Evolutionary conservation across 2,888 invertebrate species (phyloP), one percentile per base, ranked within the genome.

Genomic region (Stegana nigrithorax): DNA sequence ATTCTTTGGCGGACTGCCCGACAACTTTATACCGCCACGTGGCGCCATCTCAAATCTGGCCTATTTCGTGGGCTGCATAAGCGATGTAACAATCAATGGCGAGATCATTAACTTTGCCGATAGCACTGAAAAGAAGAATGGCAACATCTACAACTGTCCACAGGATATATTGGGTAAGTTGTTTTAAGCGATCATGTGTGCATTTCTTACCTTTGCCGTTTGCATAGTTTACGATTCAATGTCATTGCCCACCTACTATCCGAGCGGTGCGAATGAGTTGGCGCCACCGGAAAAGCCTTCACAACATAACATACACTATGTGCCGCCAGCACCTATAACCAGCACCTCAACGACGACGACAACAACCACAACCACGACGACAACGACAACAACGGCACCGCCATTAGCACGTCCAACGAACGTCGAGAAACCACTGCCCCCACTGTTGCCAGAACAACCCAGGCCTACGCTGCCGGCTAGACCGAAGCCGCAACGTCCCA

Each of bases 81-180:
- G 94, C 0, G 98, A 98, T 83, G 93, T 95, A 1, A 95, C 95
- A 0, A 87, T 97, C 58, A 96, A 97, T 81, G 93, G 93, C 1
- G 88, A 89, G 62, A 90, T 91, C 56, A 88, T 94, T 53, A 93
- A 94, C 82, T 93, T 94, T 83, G 93, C 92, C 0, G 89, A 90
- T 69, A 87, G 90, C 1, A 89, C 88, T 0, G 90, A 91, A 67
- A 88, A 87, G 67, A 86, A 87, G 29, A 87, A 88, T 55, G 90
- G 89, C 50, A 87, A 88, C 53, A 83, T 92, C 7, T 90, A 90
- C 42, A 89, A 87, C 64, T 91, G 91, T 75, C 85, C 88, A 0
- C 71, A 75, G 14, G 83, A 85, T 67, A 78, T 83, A 10, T 73
- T 85, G 32, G 80, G 79, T 82, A 65, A 67, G 72, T 5, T 56